Percentiles rank a stretch among this genome's conserved stretches.
Conservation (phyloP, 1,140 invertebrate species). For the Phortica variegata region DNA sequence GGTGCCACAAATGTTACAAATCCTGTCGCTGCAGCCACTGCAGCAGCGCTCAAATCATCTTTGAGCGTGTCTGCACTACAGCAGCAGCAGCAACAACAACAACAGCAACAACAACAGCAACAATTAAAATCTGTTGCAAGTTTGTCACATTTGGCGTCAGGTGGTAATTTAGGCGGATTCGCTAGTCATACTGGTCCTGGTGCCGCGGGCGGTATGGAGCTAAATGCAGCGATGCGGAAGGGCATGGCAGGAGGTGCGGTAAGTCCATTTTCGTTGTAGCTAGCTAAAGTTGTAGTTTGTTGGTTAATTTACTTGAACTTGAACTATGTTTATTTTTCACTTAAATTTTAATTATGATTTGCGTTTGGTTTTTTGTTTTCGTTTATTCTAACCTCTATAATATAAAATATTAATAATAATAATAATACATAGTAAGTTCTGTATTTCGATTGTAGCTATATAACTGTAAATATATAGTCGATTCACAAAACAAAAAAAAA, state of each 20-base stretch:
- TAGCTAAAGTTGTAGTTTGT: no score
- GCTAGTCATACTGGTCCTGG: slow-evolving; percentile 12
- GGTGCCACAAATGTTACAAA: slow-evolving; percentile 12
- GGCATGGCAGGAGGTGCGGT: slow-evolving; percentile 47
- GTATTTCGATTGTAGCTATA: no score
- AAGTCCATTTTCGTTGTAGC: slow-evolving; percentile 53
- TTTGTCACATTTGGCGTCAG: slow-evolving; percentile 31
- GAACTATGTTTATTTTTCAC: slow-evolving; percentile 9
- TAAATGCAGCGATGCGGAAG: slow-evolving; percentile 39
- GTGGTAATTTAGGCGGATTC: slow-evolving; percentile 26
- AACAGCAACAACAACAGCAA: slow-evolving; percentile 12
- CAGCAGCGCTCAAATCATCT: slow-evolving; percentile 15
- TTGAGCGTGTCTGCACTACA: slow-evolving; percentile 6
- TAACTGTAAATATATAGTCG: no score
- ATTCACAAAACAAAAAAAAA: no score
- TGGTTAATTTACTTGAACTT: slow-evolving; percentile 13
- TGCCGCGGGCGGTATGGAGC: slow-evolving; percentile 27
- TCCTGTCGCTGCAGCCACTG: slow-evolving; percentile 27
- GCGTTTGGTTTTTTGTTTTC: slow-evolving; percentile 19
- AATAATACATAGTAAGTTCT: no score
- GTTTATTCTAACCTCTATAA: no score
- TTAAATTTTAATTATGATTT: no score
- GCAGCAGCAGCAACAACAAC: slow-evolving; percentile 6
- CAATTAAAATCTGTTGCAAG: slow-evolving; percentile 30
- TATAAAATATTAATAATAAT: no score